Evolutionary conservation across 1,140 invertebrate genomes (phyloP).

Genomic region (Drosophila ercepeae): DNA sequence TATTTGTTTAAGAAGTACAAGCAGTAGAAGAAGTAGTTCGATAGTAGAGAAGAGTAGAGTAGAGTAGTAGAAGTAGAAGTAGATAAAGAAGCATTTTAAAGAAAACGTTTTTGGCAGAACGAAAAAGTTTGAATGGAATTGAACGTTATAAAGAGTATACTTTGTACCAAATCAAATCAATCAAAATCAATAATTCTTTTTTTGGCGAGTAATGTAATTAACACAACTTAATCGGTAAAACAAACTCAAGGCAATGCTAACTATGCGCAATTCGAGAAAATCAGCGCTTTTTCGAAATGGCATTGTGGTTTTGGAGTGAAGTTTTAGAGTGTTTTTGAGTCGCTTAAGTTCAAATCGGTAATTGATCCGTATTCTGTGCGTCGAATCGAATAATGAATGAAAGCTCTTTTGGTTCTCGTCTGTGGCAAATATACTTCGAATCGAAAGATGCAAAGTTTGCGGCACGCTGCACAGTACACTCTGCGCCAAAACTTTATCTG

Average conservation of each 20-base stretch:
- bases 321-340: neutral
- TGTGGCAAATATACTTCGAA: neutral
- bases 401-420: neutral
- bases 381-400: constrained; percentile 1
- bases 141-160: constrained; percentile 25
- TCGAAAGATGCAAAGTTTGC: constrained; percentile 21
- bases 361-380: constrained; percentile 1
- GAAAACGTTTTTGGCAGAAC: constrained; percentile 60
- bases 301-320: neutral
- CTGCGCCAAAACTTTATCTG: constrained; percentile 26
- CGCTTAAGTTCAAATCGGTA: constrained; percentile 1
- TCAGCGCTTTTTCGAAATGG: neutral
- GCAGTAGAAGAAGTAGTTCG: constrained; percentile 62
- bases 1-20: constrained; percentile 67
- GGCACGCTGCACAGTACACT: constrained; percentile 5
- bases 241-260: constrained; percentile 15
- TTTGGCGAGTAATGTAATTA: constrained; percentile 9
- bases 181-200: constrained; percentile 1
- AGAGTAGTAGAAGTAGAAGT: constrained; percentile 73
- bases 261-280: constrained; percentile 1
- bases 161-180: constrained; percentile 14
- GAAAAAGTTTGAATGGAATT: constrained; percentile 48
- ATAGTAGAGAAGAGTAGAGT: constrained; percentile 67
- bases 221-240: constrained; percentile 23
- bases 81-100: constrained; percentile 72